Conservation (phyloP, 1,140 invertebrate genomes). For the Oncopeltus fasciatus region DNA sequence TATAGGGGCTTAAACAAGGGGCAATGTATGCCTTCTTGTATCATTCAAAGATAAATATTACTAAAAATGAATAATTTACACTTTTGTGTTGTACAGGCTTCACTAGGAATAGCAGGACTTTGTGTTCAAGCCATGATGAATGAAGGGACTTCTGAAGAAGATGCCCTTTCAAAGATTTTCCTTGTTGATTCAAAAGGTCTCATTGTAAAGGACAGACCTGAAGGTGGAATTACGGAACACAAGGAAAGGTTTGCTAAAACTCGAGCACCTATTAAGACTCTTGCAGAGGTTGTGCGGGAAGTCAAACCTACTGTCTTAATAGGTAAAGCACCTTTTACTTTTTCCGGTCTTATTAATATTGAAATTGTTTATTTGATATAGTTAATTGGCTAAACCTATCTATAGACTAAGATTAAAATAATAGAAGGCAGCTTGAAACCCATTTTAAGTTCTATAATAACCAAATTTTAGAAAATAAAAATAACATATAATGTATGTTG, state of each 20-base stretch:
- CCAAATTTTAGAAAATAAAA: too few relatives aligned
- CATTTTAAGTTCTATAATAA: too few relatives aligned
- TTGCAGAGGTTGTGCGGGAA: slow-evolving; percentile 59
- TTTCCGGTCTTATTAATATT: too few relatives aligned
- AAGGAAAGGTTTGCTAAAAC: slow-evolving; percentile 63
- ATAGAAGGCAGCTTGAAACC: too few relatives aligned
- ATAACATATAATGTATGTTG: too few relatives aligned
- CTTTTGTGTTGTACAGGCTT: slow-evolving; percentile 38
- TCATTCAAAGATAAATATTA: too few relatives aligned
- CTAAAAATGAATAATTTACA: neutral
- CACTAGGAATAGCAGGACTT: slow-evolving; percentile 73
- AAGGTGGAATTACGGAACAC: slow-evolving; percentile 57
- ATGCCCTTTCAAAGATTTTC: slow-evolving; percentile 59
- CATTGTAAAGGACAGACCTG: slow-evolving; percentile 59
- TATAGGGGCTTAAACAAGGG: too few relatives aligned
- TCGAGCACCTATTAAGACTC: slow-evolving; percentile 46
- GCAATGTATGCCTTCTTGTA: too few relatives aligned
- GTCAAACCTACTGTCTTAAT: slow-evolving; percentile 77
- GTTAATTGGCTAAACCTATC: too few relatives aligned
- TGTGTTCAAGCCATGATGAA: slow-evolving; percentile 75
- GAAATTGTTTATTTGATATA: too few relatives aligned
- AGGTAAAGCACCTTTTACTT: too few relatives aligned
- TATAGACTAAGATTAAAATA: too few relatives aligned
- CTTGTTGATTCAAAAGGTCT: slow-evolving; percentile 58
- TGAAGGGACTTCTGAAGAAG: slow-evolving; percentile 53